Evolutionary conservation across 2,797 vertebrate genomes (phyloP).

Genomic region (Eremophila alpestris): DNA sequence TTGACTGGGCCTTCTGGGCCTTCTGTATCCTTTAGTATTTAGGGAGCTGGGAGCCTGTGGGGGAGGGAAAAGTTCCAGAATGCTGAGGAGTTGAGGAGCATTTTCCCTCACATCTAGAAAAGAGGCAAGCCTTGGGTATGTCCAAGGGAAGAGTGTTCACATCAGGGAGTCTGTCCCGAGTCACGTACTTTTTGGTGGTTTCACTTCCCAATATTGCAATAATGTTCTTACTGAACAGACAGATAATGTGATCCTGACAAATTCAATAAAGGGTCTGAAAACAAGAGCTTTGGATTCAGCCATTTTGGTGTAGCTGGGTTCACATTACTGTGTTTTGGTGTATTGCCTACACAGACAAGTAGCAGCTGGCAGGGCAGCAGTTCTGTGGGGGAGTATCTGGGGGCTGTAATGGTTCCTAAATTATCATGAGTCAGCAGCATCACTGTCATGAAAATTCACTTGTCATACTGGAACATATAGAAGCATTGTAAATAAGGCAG

Average conservation of each 20-base stretch:
- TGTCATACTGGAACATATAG: conserved; percentile 2
- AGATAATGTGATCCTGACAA: background rate
- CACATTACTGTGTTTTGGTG: background rate
- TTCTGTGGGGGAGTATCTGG: background rate
- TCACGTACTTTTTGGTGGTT: background rate
- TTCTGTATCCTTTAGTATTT: background rate
- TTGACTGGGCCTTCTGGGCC: background rate
- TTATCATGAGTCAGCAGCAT: conserved; percentile 26
- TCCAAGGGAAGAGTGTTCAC: background rate
- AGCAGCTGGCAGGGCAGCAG: background rate
- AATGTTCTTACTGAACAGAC: background rate
- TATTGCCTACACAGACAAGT: background rate
- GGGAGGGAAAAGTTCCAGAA: background rate
- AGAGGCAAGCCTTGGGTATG: background rate
- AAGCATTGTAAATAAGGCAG: background rate
- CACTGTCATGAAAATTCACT: background rate
- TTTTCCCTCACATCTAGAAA: background rate
- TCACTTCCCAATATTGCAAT: background rate
- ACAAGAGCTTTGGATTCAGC: background rate
- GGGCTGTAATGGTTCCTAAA: conserved; percentile 16
- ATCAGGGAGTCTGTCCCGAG: background rate
- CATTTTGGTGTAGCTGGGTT: background rate
- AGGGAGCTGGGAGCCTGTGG: background rate
- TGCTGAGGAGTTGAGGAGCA: background rate
- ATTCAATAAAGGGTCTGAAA: background rate